Evolutionary conservation across 2,888 invertebrate genomes (phyloP), one percentile per base, ranked within the genome.

Genomic region (Marasmarcha lunaedactyla): DNA sequence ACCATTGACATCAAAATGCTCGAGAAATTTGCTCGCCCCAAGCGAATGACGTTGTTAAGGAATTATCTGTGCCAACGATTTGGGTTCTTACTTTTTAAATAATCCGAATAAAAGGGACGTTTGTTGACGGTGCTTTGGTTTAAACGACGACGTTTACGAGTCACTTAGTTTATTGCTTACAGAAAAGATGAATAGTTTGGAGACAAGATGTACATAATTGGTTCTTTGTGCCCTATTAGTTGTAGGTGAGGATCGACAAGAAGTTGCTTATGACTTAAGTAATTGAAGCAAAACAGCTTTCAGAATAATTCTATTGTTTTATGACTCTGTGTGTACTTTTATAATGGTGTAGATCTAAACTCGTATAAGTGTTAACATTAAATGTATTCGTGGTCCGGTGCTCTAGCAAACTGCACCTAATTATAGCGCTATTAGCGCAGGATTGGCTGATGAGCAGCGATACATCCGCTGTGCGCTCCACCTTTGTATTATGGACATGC

Each of bases 1-100:
- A 65, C 78, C 79, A 81, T 83, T 81, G 78, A 77, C 77, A 76
- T 79, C 78, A 74, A 81, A 81, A 81, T 73, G 72, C 71, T 76
- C 76, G 73, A 77, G 78, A 81, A 81, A 81, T 83, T 77, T 78
- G 77, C 55, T 62, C 57, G 73, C 74, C 64, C 62, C 59, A 63
- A 68, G 74, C 69, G 57, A 50, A 54, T 55, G 54, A 54, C 57
- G 59, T 51, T 65, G 63, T 55, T 55, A 60, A 61, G 67, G 71
- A 73, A 70, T 76, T 73, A 77, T 78, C 77, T 74, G 70, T 68
- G 70, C 65, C 69, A 69, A 64, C 70, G 71, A 71, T 77, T 69
- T 64, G 76, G 73, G 63, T 60, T 64, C 71, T 74, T 77, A 69
- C 71, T 57, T 77, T 71, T 76, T 66, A 76, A 78, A 78, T 73